Base-by-base conservation (phyloP, 2,113 vertebrate genomes). In the Mormyrus lacerda region DNA sequence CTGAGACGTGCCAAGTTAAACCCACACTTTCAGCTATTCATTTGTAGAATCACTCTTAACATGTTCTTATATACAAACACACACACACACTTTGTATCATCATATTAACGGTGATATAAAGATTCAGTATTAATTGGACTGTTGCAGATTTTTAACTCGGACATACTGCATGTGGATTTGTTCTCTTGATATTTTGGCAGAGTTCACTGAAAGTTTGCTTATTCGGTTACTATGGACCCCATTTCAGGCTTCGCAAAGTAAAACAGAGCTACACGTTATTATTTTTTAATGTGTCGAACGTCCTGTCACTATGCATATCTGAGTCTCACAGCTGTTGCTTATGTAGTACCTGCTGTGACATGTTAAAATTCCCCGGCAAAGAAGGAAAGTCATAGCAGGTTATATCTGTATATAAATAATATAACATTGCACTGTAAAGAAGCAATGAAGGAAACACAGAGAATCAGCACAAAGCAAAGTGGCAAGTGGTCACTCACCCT, bases 401-500 rank as follows among this genome's bases (percentile, higher is more conserved):
- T 76, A 39, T 13, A 35, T 15, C 27, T 73, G 3, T 17, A 76
- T 2, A 19, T 19, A 42, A 42, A 79, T 79, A 42, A 79, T 42
- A 79, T 27, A 42, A 79, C 35, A 19, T 19, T 39, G 35, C 15
- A 35, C 13, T 42, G 42, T 19, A 21, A 35, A 84, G 24, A 1
- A 73, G 15, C 89, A 19, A 7, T 8, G 8, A 35, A 1, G 3
- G 85, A 88, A 42, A 87, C 1, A 84, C 31, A 76, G 50, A 90
- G 39, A 47, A 19, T 50, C 27, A 69, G 2, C 35, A 48, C 39
- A 83, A 10, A 82, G 39, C 2, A 15, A 85, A 87, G 69, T 4
- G 35, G 73, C 35, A 42, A 55, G 85, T 2, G 3, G 83, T 17
- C 65, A 94, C 97, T 98, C 94, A 98, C 97, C 96, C 95, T 94